These are phyloP conservation scores for Sminthurides bifidus DNA, from an alignment of 1,140 invertebrate genomes.

Conservation along the genomic window DNA sequence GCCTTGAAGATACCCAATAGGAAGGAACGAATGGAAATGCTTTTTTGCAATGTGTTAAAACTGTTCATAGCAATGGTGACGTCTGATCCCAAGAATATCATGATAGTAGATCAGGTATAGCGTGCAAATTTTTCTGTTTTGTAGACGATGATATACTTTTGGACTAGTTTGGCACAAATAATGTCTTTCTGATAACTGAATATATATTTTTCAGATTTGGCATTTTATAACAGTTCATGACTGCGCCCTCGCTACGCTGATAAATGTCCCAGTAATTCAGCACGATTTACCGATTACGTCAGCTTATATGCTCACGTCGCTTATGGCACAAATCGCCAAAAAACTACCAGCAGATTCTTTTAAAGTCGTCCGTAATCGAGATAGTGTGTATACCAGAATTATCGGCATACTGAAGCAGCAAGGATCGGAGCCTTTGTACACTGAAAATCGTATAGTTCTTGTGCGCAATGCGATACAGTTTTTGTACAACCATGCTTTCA, in stretches of 20 bases:
- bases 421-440: background rate
- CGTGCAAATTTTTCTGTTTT: background rate
- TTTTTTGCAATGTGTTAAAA: slow-evolving; percentile 17
- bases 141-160: too few relatives aligned
- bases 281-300: background rate
- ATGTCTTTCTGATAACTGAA: too few relatives aligned
- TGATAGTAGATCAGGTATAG: slow-evolving; percentile 8
- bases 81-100: slow-evolving; percentile 10
- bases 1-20: background rate
- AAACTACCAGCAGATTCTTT: slow-evolving; percentile 7
- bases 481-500: slow-evolving; percentile 12
- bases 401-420: slow-evolving; percentile 15
- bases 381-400: slow-evolving; percentile 4
- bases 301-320: slow-evolving; percentile 14
- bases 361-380: background rate
- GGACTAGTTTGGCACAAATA: too few relatives aligned
- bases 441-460: background rate
- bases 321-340: slow-evolving; percentile 14
- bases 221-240: slow-evolving; percentile 18
- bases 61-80: slow-evolving; percentile 18
- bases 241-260: background rate
- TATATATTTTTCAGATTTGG: slow-evolving; percentile 26
- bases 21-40: slow-evolving; percentile 1
- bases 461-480: slow-evolving; percentile 12
- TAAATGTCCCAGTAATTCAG: background rate